Base-by-base conservation (phyloP, 2,113 vertebrate species). In the Xiphorhynchus elegans region DNA sequence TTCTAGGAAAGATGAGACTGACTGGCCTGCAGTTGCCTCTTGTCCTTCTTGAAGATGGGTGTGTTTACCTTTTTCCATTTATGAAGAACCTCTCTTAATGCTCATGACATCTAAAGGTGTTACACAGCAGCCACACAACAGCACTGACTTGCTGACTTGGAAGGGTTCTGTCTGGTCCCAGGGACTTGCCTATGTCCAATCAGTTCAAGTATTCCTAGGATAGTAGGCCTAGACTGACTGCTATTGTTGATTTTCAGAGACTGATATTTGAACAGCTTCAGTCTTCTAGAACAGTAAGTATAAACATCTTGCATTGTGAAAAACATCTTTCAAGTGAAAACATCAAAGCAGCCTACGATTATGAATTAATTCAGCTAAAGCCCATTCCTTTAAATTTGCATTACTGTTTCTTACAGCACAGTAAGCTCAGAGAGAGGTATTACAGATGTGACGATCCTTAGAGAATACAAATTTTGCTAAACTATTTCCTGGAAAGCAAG, bases 401-500 rank as follows among this genome's bases (percentile, higher is more conserved):
- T 72, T 75, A 76, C 62, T 76, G 17, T 17, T 83, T 62, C 72
- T 86, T 56, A 59, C 20, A 78, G 69, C 24, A 56, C 73, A 93
- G 55, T 69, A 58, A 69, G 46, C 55, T 95, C 70, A 75, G 24
- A 91, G 56, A 74, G 52, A 85, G 47, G 17, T 67, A 52, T 89
- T 83, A 76, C 25, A n/a, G 35, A 64, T 72, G 49, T 83, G 47
- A 92, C 78, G 79, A 82, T 73, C 74, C 39, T 89, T 35, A 35
- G n/a, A 81, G 56, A 90, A 49, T 18, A 86, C 53, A 81, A 70
- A 63, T 87, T 84, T 87, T 87, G 64, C 68, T 84, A 58, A 93
- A 69, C 70, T 73, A 16, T 70, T 93, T 87, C 68, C 56, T 92
- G 55, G 49, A 95, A 91, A 91, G 64, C 70, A 87, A 75, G 39